These are phyloP conservation scores for Spea bombifrons DNA, from an alignment of 2,113 vertebrate genomes.

Conservation along the genomic window DNA sequence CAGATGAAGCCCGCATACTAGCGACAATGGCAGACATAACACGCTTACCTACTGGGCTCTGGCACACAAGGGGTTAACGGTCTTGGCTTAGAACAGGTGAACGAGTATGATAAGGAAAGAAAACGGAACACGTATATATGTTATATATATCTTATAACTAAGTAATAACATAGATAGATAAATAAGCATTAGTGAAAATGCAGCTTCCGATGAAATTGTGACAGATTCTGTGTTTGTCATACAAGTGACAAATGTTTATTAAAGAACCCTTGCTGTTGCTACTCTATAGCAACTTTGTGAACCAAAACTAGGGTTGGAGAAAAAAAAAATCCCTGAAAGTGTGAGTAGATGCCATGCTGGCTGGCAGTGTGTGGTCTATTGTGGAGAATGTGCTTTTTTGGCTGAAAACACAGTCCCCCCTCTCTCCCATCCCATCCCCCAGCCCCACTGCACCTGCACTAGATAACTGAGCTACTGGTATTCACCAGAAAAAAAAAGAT, in stretches of 20 bases:
- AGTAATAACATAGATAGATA: no score
- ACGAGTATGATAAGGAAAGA: not conserved
- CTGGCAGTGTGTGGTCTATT: constrained; percentile 98
- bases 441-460: constrained; percentile 91
- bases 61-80: not conserved
- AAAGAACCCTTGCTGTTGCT: constrained; percentile 67
- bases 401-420: constrained; percentile 69
- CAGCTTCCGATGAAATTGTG: constrained; percentile 51
- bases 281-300: constrained; percentile 77
- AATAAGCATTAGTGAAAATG: constrained; percentile 1
- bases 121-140: not conserved
- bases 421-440: constrained; percentile 65
- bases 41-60: constrained; percentile 1
- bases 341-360: constrained; percentile 89
- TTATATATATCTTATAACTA: no score
- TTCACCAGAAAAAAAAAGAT: constrained; percentile 76
- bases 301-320: constrained; percentile 68
- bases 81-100: not conserved
- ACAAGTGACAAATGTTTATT: constrained; percentile 72
- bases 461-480: constrained; percentile 88
- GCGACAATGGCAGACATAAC: constrained; percentile 25
- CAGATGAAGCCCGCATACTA: constrained; percentile 29
- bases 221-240: constrained; percentile 65
- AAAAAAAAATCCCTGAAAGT: constrained; percentile 60
- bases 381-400: constrained; percentile 76